Evolutionary conservation across 2,888 invertebrate species (phyloP), one percentile per base, ranked within the genome.

Genomic region (Agrochola lota): DNA sequence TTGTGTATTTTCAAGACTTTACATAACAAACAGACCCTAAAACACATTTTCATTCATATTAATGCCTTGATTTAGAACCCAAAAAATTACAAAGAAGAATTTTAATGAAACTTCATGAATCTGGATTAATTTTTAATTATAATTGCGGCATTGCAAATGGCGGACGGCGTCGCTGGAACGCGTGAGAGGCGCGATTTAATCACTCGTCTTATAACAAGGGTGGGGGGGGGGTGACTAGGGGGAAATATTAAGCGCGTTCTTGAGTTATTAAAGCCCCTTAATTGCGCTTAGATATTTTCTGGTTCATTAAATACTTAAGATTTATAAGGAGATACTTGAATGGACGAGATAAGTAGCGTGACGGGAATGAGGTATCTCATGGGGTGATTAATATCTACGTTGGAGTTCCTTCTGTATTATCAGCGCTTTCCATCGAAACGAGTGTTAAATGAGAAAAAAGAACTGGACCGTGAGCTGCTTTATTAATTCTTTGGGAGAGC

Each of bases 111-210:
- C 90, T 92, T 92, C 91, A 89, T 89, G 89, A 89, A 90, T 89
- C 89, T 79, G 92, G 94, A 95, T 96, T 95, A 95, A 95, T 95
- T 95, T 95, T 96, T 95, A 96, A 96, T 96, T 95, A 95, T 95
- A 95, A 96, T 94, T 92, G 93, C 92, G 91, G 90, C 87, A 91
- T 93, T 91, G 93, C 92, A 93, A 94, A 94, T 92, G 92, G 92
- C 92, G 90, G 90, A 87, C 91, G 89, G 90, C 92, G 91, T 91
- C 90, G 91, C 90, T 91, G 92, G 93, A 95, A 94, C 94, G 94
- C 94, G 94, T 94, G 92, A 95, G 92, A 93, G 94, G 93, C 93
- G 91, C 94, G 92, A 94, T 94, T 96, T 96, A 95, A 96, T 96
- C 94, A 92, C 94, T 91, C 88, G 92, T 89, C 94, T 94, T 94